Conservation (phyloP, 1,140 invertebrate species). For the Hyphantria cunea region DNA sequence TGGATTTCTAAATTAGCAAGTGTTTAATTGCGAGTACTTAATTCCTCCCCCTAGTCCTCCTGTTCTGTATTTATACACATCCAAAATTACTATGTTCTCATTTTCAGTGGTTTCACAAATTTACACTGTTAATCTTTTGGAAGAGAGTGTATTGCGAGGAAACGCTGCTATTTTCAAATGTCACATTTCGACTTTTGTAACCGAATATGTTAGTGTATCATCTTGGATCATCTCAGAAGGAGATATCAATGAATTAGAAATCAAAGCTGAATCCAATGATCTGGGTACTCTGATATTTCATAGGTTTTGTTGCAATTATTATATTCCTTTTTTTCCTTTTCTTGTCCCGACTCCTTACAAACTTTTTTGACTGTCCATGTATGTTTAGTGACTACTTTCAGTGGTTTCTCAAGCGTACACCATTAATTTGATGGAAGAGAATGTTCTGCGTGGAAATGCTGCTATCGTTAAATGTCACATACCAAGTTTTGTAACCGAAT, state of each 20-base stretch:
- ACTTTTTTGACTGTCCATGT: slow-evolving; percentile 13
- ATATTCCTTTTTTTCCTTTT: slow-evolving; percentile 12
- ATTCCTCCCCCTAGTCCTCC: slow-evolving; percentile 4
- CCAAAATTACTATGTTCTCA: slow-evolving; percentile 30
- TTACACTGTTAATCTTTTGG: slow-evolving; percentile 94
- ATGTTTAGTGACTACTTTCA: slow-evolving; percentile 77
- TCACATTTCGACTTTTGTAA: slow-evolving; percentile 95
- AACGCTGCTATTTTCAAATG: slow-evolving; percentile 95
- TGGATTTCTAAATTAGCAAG: background rate
- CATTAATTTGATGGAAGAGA: slow-evolving; percentile 94
- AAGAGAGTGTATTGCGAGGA: slow-evolving; percentile 93
- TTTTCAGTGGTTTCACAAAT: slow-evolving; percentile 93
- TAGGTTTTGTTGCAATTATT: slow-evolving; percentile 19
- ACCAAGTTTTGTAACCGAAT: slow-evolving; percentile 95
- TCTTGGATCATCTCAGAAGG: slow-evolving; percentile 92
- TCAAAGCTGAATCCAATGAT: slow-evolving; percentile 62
- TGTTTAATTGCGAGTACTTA: slow-evolving; percentile 1
- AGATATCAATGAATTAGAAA: slow-evolving; percentile 79
- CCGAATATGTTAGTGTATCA: slow-evolving; percentile 92
- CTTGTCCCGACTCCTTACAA: slow-evolving; percentile 21
- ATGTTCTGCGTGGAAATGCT: slow-evolving; percentile 93
- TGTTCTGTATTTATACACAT: slow-evolving; percentile 18
- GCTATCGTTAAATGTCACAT: slow-evolving; percentile 95
- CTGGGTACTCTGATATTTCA: slow-evolving; percentile 55
- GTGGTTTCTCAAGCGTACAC: slow-evolving; percentile 94